Percentiles rank a stretch among this genome's conserved stretches.
Evolutionary conservation across 2,113 vertebrate species (phyloP).

Genomic region (Pachyramphus minor): DNA sequence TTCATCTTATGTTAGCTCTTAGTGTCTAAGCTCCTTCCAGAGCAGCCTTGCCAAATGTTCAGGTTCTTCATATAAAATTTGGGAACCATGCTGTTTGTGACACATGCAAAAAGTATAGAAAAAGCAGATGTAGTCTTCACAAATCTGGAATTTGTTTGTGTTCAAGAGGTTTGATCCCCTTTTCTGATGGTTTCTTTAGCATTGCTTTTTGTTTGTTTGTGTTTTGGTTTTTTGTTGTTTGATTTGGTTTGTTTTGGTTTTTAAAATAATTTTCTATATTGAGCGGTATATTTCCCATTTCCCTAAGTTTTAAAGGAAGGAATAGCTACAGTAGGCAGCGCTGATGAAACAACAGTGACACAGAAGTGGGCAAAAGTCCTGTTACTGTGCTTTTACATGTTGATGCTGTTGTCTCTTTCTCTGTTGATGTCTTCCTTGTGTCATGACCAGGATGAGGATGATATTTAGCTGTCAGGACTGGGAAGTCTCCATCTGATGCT

Average conservation of each 20-base stretch:
- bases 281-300: neutral
- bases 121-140: neutral
- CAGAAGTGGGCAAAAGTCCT: neutral
- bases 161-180: neutral
- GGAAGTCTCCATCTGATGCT: neutral
- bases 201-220: neutral
- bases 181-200: neutral
- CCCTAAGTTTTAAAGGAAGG: neutral
- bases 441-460: neutral
- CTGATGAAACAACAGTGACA: rapidly evolving
- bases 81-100: neutral
- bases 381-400: neutral
- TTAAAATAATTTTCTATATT: neutral
- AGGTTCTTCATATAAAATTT: neutral
- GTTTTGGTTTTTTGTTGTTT: neutral
- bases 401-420: neutral
- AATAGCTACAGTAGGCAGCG: neutral
- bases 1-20: neutral
- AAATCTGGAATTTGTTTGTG: neutral
- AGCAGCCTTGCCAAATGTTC: neutral
- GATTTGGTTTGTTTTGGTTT: neutral
- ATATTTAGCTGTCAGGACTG: neutral
- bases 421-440: neutral
- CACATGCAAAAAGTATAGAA: neutral
- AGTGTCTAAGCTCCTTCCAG: neutral